phyloP scores from a whole-genome alignment of 1,140 invertebrate species.

The Drosophila equinoxialis region DNA sequence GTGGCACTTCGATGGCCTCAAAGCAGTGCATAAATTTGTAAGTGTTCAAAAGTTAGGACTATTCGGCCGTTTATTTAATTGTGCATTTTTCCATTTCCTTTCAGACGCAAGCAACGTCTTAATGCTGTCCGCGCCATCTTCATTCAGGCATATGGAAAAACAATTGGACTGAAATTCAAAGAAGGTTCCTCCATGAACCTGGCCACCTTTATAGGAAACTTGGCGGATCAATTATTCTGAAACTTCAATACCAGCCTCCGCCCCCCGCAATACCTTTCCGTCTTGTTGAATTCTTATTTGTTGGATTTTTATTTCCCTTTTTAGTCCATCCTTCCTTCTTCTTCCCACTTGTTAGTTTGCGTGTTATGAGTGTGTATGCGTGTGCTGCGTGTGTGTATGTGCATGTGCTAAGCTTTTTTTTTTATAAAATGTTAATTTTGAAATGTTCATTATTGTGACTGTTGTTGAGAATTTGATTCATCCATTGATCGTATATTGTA shows the following conservation, averaged over 20 bases:
- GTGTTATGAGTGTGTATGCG: background rate
- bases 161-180: constrained; percentile 83
- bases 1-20: constrained; percentile 34
- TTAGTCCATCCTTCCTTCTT: background rate
- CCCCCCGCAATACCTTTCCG: constrained; percentile 7
- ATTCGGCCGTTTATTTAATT: background rate
- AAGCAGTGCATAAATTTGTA: constrained; percentile 68
- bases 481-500: constrained; percentile 35
- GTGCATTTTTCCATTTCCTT: background rate
- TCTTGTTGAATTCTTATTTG: constrained; percentile 10
- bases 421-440: constrained; percentile 54
- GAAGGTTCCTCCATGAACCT: constrained; percentile 78
- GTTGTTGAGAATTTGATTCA: constrained; percentile 51
- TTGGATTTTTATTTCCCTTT: background rate
- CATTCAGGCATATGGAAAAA: constrained; percentile 79
- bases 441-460: constrained; percentile 67
- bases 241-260: background rate
- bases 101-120: constrained; percentile 85
- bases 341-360: constrained; percentile 53
- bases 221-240: constrained; percentile 74
- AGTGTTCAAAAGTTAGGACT: constrained; percentile 18
- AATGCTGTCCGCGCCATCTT: constrained; percentile 82
- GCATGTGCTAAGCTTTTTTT: constrained; percentile 45
- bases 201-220: constrained; percentile 72
- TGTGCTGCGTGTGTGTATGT: background rate